Base-by-base conservation (phyloP, 53 echinoderm and acorn worm genomes). In the Mesocentrotus franciscanus region DNA sequence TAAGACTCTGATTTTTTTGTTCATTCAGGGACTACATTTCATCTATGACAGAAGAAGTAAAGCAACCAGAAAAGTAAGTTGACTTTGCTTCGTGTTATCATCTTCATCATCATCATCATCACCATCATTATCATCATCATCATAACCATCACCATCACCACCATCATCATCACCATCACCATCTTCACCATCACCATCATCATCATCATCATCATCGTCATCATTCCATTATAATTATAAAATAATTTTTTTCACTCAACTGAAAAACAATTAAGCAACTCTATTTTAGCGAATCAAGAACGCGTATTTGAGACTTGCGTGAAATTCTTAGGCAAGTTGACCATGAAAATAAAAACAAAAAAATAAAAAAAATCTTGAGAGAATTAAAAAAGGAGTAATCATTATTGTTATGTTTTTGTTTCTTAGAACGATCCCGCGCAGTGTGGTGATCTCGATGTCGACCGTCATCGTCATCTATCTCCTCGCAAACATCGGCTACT, bases 401-500 rank as follows among this genome's bases (percentile, higher is more conserved):
- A 70, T 72, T 12, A 9, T 29, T 24, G 2, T 10, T n/a, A 79
- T 36, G 39, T 39, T 79, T 79, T 39, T 26, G 78, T 79, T 39
- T n/a, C 20, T 0, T 61, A 94, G 94, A 83, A 94, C 94, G 11
- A 66, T 94, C 22, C 94, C 94, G 4, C 83, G 34, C 9, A 94
- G 94, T 59, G 96, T 98, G 61, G 39, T 96, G 57, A 92, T 98
- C 24, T 97, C 98, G 18, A 92, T 98, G 95, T 90, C 95, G 22
- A 75, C 96, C 60, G 97, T 98, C 61, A 98, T 96, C 61, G 92
- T 98, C 42, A 85, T 98, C 57, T 98, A 98, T 71, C 95, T 98
- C 56, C 91, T 97, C 22, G 96, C 98, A 58, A 98, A 98, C 94
- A 93, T 98, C 34, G 97, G 97, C 29, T 98, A 98, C 93, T 96